A percentile compares a stretch with the other conserved stretches of the same genome.
These are phyloP conservation scores for Cheumatopsyche charites DNA, from an alignment of 1,140 invertebrate species.

Conservation along the genomic window DNA sequence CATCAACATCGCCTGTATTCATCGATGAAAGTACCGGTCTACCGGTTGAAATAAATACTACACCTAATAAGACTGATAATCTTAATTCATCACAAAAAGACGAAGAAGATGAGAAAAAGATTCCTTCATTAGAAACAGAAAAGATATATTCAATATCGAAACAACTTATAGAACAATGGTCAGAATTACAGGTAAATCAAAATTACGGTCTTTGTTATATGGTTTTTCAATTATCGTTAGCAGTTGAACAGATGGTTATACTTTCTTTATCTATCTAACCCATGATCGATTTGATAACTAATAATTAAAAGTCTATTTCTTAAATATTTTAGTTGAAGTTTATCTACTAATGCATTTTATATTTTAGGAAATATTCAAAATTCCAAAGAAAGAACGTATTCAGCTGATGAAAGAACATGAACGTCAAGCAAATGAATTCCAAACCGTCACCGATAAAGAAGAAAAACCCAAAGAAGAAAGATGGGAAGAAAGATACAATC, in stretches of 20 bases:
- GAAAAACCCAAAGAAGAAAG: conserved; percentile 48
- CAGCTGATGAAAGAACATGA: conserved; percentile 94
- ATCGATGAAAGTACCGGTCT: conserved; percentile 58
- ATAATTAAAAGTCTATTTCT: conserved; percentile 8
- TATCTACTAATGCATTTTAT: not conserved
- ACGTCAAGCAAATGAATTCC: conserved; percentile 71
- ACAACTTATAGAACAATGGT: conserved; percentile 76
- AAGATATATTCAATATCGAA: conserved; percentile 67
- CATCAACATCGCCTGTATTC: conserved; percentile 49
- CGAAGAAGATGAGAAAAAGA: not conserved
- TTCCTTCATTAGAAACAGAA: conserved; percentile 19
- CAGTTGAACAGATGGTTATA: too few species aligned
- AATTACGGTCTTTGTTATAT: too few species aligned
- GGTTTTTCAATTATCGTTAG: too few species aligned
- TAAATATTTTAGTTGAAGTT: not conserved
- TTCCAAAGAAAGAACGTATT: conserved; percentile 92
- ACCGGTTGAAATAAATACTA: conserved; percentile 28
- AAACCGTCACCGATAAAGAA: conserved; percentile 52
- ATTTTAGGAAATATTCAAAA: conserved; percentile 77
- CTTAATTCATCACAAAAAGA: not conserved
- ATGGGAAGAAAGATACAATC: conserved; percentile 46
- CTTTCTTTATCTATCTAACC: too few species aligned
- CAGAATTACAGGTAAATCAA: conserved; percentile 77
- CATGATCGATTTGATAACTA: conserved; percentile 9
- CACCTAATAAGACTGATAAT: not conserved